Evolutionary conservation across 2,888 invertebrate species (phyloP), one percentile per base, ranked within the genome.

Genomic region (Cryptops parisi): DNA sequence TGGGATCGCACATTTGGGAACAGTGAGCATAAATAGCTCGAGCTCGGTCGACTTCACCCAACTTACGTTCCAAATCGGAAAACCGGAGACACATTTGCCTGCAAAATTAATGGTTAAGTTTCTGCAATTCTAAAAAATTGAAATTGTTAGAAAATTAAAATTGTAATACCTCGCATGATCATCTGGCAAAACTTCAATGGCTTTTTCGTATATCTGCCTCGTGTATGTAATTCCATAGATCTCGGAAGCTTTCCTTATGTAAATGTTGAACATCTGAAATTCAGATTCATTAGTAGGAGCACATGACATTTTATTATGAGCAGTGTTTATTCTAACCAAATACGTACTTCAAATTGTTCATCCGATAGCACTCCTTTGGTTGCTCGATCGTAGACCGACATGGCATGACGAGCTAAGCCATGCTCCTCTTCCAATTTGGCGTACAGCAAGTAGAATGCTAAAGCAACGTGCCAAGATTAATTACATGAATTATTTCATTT

Each of bases 391-490:
- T 98, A 99, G 0, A 98, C 94, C n/a, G 87, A 84, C 94, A 98
- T 96, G 4, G 97, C 97, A 70, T 97, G 96, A 59, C 96, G 76
- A 0, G 97, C 93, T 68, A 97, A 77, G 1, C 98, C 98, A 72
- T 96, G 87, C 60, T 98, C 91, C 71, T 99, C 98, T 72, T 99
- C 98, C 63, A 98, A 72, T 72, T 97, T 96, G 0, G 97, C 97
- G 73, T 97, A 99, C 4, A 99, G 71, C 56, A 99, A 72, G 70
- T 89, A 99, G 60, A 99, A 80, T 45, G 80, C 79, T 72, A 3
- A 48, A 48, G n/a, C 19, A 25, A 12, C 3, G 19, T 47, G 2
- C 2, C 19, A 44, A 12, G 21, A 6, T n/a, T 21, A 44, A 47
- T 24, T 24, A 47, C 12, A 25, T 25, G 26, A 39, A 49, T 49